Conservation (phyloP, 2,113 vertebrate genomes). For the Mola mola region DNA sequence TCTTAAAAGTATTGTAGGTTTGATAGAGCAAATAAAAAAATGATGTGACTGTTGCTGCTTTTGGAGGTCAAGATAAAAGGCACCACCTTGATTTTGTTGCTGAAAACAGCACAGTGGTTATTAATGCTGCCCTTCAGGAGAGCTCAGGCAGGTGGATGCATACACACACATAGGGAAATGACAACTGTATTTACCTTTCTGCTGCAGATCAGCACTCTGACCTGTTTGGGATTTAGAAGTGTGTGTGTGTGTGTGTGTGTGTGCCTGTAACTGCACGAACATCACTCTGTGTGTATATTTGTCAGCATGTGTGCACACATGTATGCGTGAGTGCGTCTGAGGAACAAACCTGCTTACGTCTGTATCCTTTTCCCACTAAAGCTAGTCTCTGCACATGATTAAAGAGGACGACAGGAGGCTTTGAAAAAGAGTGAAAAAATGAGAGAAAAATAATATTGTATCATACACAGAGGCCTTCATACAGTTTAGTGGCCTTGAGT, state of each 20-base stretch:
- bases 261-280: neutral
- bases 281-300: neutral
- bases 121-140: constrained; percentile 15
- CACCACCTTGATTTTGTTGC: constrained; percentile 17
- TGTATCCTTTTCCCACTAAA: constrained; percentile 18
- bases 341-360: constrained; percentile 39
- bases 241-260: constrained; percentile 11
- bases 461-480: no score
- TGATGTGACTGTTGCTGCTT: no score
- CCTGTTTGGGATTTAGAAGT: constrained; percentile 37
- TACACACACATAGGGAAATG: constrained; percentile 15
- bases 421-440: no score
- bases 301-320: neutral
- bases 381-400: constrained; percentile 36
- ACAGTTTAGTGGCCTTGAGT: no score
- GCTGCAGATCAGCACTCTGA: constrained; percentile 20
- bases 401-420: constrained; percentile 24
- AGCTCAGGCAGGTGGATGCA: neutral
- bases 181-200: constrained; percentile 43
- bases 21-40: no score
- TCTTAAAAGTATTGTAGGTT: no score
- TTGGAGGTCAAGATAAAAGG: no score
- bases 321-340: constrained; percentile 4
- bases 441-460: no score
- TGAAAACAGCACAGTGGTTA: constrained; percentile 1